A percentile compares a stretch with the other conserved stretches of the same genome.
These are phyloP conservation scores for Eulemur rufifrons DNA, from an alignment of 2,113 vertebrate species.

Conservation along the genomic window DNA sequence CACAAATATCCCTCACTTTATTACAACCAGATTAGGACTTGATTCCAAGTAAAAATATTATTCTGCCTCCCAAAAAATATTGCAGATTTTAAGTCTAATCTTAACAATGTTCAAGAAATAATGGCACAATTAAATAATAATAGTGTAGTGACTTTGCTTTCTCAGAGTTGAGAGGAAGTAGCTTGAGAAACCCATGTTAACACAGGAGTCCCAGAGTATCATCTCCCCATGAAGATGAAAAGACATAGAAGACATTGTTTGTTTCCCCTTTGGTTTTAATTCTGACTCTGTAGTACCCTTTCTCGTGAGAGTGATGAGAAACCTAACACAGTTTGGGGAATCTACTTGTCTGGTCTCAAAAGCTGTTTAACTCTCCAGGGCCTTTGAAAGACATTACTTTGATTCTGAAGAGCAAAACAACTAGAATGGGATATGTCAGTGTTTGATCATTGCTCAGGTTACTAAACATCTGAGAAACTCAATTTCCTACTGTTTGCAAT, in stretches of 20 bases:
- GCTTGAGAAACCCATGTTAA: not conserved
- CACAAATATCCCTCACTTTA: not conserved
- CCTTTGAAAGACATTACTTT: constrained; percentile 25
- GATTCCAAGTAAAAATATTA: not conserved
- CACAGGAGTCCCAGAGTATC: not conserved
- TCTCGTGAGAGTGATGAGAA: constrained; percentile 13
- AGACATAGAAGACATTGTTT: not conserved
- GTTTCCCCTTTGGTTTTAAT: not conserved
- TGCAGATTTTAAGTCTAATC: not conserved
- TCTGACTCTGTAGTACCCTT: not conserved
- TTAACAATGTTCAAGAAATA: not conserved
- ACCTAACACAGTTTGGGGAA: constrained; percentile 8
- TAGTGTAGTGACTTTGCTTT: not conserved
- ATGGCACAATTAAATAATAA: not conserved
- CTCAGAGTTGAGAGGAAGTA: not conserved
- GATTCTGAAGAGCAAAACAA: constrained; percentile 40
- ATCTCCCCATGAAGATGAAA: not conserved
- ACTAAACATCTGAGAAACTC: not conserved
- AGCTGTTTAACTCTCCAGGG: not conserved
- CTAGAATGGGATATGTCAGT: not conserved
- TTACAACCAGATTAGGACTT: not conserved
- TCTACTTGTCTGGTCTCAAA: constrained; percentile 46
- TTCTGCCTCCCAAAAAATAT: not conserved
- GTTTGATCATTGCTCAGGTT: constrained; percentile 6
- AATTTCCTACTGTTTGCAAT: constrained; percentile 21